Conservation (phyloP, 2,797 vertebrate genomes). For the Craterocephalus amniculus region DNA sequence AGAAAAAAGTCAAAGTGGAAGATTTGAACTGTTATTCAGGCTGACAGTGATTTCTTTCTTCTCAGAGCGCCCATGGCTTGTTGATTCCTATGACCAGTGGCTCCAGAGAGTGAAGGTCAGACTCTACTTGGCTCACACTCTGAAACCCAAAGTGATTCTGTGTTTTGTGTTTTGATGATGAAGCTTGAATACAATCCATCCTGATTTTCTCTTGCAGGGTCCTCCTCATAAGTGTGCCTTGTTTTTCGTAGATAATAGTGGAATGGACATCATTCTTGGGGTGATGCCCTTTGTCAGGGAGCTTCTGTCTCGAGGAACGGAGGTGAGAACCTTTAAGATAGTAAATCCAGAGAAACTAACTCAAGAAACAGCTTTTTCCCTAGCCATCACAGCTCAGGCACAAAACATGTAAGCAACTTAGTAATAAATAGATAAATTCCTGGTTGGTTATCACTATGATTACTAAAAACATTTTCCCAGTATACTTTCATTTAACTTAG, state of each 20-base stretch:
- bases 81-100: slow-evolving; percentile 93
- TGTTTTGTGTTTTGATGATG: slow-evolving; percentile 29
- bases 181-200: slow-evolving; percentile 53
- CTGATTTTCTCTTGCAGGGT: slow-evolving; percentile 93
- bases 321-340: slow-evolving; percentile 83
- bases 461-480: too few relatives aligned
- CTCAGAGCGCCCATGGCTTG: slow-evolving; percentile 93
- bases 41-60: slow-evolving; percentile 4
- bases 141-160: slow-evolving; percentile 14
- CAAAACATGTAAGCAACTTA: too few relatives aligned
- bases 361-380: too few relatives aligned
- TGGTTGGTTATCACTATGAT: too few relatives aligned
- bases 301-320: slow-evolving; percentile 94
- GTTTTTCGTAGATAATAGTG: slow-evolving; percentile 99
- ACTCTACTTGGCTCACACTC: not conserved
- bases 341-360: too few relatives aligned
- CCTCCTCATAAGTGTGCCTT: slow-evolving; percentile 99
- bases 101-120: slow-evolving; percentile 91
- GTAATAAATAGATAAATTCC: too few relatives aligned
- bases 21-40: slow-evolving; percentile 2
- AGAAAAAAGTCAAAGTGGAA: not conserved
- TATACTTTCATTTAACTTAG: too few relatives aligned
- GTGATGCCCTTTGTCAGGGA: slow-evolving; percentile 99
- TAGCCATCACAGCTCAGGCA: too few relatives aligned
- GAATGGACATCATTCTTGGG: slow-evolving; percentile 98